Evolutionary conservation across 2,797 vertebrate species (phyloP).

Genomic region (Zenarchopterus dispar): DNA sequence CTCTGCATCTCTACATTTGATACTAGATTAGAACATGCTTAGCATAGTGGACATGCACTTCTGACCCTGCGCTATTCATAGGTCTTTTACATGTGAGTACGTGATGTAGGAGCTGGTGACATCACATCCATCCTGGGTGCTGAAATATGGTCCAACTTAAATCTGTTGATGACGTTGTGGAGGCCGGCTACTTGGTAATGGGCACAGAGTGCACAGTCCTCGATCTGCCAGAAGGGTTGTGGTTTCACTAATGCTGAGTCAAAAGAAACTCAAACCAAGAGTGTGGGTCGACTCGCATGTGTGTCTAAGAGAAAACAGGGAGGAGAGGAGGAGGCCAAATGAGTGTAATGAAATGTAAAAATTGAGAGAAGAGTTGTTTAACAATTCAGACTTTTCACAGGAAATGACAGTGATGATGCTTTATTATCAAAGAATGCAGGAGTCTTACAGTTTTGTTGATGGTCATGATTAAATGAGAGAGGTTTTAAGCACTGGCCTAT

Average conservation of each 20-base stretch:
- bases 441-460: conserved; percentile 60
- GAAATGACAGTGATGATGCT: conserved; percentile 40
- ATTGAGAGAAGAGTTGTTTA: conserved; percentile 46
- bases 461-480: conserved; percentile 65
- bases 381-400: conserved; percentile 46
- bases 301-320: conserved; percentile 2
- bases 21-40: conserved; percentile 62
- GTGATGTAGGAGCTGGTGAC: conserved; percentile 64
- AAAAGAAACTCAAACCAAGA: conserved; percentile 58
- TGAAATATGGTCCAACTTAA: conserved; percentile 47
- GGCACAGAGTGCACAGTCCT: conserved; percentile 24
- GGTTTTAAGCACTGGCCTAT: conserved; percentile 54
- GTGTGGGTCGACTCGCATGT: conserved; percentile 10
- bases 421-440: conserved; percentile 31
- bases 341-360: conserved; percentile 44
- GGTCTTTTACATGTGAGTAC: conserved; percentile 47
- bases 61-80: conserved; percentile 69
- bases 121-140: conserved; percentile 45
- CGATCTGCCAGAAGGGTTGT: conserved; percentile 27
- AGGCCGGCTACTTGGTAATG: conserved; percentile 22
- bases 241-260: conserved; percentile 66
- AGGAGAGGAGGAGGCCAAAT: conserved; percentile 1
- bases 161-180: conserved; percentile 35
- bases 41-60: conserved; percentile 61
- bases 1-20: conserved; percentile 38